Base-by-base conservation (phyloP, 2,797 vertebrate genomes). In the Carduelis carduelis region DNA sequence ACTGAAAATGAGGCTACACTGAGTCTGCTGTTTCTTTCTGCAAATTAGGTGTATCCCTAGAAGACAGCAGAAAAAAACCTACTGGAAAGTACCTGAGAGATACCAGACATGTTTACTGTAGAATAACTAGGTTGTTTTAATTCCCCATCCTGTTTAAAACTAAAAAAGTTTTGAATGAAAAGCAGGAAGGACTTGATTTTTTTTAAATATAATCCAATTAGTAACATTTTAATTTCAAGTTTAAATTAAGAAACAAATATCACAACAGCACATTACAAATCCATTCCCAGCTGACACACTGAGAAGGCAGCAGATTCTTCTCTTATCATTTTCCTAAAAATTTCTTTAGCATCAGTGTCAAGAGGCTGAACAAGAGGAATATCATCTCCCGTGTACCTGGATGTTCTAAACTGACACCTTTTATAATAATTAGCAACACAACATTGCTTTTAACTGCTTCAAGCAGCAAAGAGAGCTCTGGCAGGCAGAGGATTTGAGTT, bases 391-490 rank as follows among this genome's bases (percentile, higher is more conserved):
- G 3, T 44, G 64, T 81, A 91, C 49, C 43, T 52, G 63, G 14
- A 77, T 84, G 66, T 76, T 87, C 60, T 75, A 69, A 91, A 84
- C 30, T 79, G 86, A 50, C 63, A 86, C 0, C 0, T 82, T 89
- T 68, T 39, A 90, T 50, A 68, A 69, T 61, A 87, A 96, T 89
- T 85, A 94, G 57, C 83, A 82, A 83, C 50, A 81, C 59, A 82
- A 69, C 52, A 81, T 37, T 90, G 72, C 32, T 89, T 89, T 85
- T 75, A 87, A 89, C 72, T 89, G 71, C 75, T 87, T 77, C 75
- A 64, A 24, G 64, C 64, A 90, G 72, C 47, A 91, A 41, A 80
- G 35, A 71, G 27, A 76, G 78, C 46, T 85, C 64, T 91, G 61
- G 57, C 69, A 94, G 56, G 60, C 70, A 77, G 10, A 90, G 34